A percentile compares a stretch with the other conserved stretches of the same genome.
Evolutionary conservation across 2,797 vertebrate genomes (phyloP).

Genomic region (Alca torda): DNA sequence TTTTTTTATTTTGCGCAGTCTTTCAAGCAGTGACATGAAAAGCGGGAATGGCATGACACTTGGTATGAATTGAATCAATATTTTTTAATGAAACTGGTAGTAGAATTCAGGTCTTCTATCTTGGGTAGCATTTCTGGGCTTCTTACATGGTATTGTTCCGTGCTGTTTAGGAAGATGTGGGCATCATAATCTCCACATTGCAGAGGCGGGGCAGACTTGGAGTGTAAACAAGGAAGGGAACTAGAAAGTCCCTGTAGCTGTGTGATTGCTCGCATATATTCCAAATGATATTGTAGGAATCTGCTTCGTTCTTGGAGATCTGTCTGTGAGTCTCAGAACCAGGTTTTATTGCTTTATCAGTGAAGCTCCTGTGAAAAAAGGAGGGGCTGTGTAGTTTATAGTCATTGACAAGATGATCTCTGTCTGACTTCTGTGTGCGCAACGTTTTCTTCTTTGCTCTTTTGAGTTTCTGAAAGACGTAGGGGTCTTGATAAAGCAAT

Average conservation of each 20-base stretch:
- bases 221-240: not conserved
- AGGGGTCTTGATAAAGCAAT: not conserved
- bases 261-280: not conserved
- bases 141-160: not conserved
- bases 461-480: not conserved
- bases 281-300: not conserved
- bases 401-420: not conserved
- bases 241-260: not conserved
- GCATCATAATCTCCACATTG: not conserved
- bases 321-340: not conserved
- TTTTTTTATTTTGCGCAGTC: not conserved
- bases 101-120: not conserved
- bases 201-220: not conserved
- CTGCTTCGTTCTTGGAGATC: not conserved
- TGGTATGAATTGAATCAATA: not conserved
- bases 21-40: not conserved
- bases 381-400: not conserved
- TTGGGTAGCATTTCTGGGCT: accelerated
- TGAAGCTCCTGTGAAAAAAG: not conserved
- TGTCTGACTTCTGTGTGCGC: not conserved
- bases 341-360: not conserved
- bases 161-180: not conserved
- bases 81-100: not conserved
- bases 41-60: not conserved
- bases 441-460: not conserved